phyloP scores from a whole-genome alignment of 2,113 vertebrate genomes.

The Atherinomorus stipes region DNA sequence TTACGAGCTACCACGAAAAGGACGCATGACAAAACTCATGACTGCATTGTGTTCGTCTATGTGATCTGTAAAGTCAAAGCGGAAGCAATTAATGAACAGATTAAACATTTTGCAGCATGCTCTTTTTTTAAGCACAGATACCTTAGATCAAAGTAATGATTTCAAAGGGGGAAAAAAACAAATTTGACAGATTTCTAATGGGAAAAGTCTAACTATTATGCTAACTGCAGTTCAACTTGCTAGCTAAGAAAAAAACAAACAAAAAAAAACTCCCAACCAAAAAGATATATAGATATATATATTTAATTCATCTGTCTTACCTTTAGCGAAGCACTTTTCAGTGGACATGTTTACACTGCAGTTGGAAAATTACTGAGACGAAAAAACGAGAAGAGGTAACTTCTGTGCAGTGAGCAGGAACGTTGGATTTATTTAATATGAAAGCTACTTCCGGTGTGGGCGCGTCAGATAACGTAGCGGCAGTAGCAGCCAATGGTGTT shows the following conservation, averaged over 20 bases:
- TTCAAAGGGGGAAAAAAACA: no score
- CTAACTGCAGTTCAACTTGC: no score
- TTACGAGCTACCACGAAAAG: no score
- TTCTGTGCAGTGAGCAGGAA: background rate
- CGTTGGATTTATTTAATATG: background rate
- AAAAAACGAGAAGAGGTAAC: background rate
- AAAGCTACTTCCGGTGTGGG: conserved; percentile 13
- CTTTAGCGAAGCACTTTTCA: conserved; percentile 66
- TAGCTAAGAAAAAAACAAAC: background rate
- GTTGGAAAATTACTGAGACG: no score
- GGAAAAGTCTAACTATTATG: no score
- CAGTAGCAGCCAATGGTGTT: conserved; percentile 33
- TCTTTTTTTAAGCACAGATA: no score
- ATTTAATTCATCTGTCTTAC: conserved; percentile 34
- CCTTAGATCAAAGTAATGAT: no score
- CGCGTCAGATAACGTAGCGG: background rate
- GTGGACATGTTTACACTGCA: conserved; percentile 47
- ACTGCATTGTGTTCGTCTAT: no score
- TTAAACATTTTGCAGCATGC: no score
- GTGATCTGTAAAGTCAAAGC: background rate
- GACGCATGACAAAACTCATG: no score
- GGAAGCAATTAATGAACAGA: background rate
- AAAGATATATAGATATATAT: no score
- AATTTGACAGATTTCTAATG: no score
- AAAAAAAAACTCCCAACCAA: background rate